A percentile compares a stretch with the other conserved stretches of the same genome.
Evolutionary conservation across 1,140 invertebrate genomes (phyloP).

Genomic region (Papilio aristodemus): DNA sequence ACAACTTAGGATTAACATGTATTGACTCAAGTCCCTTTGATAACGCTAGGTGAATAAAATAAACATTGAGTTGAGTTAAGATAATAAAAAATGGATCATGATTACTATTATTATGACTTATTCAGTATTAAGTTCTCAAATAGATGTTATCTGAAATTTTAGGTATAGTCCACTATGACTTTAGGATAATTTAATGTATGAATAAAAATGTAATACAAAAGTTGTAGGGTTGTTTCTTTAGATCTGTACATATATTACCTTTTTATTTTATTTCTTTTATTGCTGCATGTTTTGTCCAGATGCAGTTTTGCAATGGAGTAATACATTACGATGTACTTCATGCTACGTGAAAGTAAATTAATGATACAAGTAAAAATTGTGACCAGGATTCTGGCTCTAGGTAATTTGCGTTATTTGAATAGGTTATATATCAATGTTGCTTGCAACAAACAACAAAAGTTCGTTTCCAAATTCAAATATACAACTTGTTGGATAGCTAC

Average conservation of each 20-base stretch:
- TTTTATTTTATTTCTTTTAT: conserved; percentile 35
- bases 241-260: conserved; percentile 65
- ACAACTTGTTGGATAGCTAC: no score
- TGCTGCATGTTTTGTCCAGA: conserved; percentile 16
- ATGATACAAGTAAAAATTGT: conserved; percentile 16
- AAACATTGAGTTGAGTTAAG: conserved; percentile 57
- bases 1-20: conserved; percentile 75
- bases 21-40: conserved; percentile 51
- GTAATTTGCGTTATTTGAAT: no score
- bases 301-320: conserved; percentile 17
- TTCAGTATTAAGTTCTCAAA: conserved; percentile 79
- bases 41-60: conserved; percentile 61
- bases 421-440: no score
- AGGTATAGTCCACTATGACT: conserved; percentile 60
- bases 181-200: conserved; percentile 68
- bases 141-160: conserved; percentile 60
- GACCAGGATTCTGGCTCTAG: conserved; percentile 11
- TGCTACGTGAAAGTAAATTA: not conserved
- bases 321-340: not conserved
- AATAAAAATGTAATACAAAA: conserved; percentile 52
- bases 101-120: conserved; percentile 59
- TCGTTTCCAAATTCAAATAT: no score
- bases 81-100: conserved; percentile 58
- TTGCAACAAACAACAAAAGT: no score
- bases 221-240: conserved; percentile 74